phyloP scores from a whole-genome alignment of 2,888 invertebrate genomes.

The Tridacna crocea region DNA sequence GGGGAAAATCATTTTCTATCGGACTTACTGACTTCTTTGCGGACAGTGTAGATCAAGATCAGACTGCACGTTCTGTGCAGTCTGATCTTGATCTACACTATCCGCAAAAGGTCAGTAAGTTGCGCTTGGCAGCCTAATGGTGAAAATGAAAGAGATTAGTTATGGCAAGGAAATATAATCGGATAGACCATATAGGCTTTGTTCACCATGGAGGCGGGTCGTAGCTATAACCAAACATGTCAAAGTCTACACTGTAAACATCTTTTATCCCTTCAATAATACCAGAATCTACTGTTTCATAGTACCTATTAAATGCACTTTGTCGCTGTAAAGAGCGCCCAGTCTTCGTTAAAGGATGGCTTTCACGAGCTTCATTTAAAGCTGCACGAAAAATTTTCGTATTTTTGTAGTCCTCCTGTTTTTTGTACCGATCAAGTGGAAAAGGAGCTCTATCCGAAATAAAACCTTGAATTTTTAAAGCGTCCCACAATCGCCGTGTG shows the following conservation, averaged over 20 bases:
- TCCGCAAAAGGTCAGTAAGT: no score
- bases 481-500: neutral
- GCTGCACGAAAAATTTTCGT: constrained; percentile 1
- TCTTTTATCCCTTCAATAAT: constrained; percentile 1
- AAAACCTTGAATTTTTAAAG: neutral
- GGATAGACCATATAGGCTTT: no score
- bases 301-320: neutral
- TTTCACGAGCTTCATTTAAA: neutral
- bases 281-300: neutral
- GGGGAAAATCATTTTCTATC: no score
- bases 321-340: neutral
- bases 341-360: neutral
- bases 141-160: no score
- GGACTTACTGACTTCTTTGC: no score
- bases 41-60: no score
- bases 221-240: no score
- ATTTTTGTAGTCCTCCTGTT: neutral
- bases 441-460: neutral
- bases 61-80: no score
- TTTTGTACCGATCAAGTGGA: neutral
- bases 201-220: neutral
- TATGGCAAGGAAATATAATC: no score
- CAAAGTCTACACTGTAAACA: constrained; percentile 5
- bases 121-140: no score
- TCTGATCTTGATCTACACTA: no score